These are phyloP conservation scores for Mastomys natalensis DNA, from an alignment of 2,113 vertebrate species.

Conservation along the genomic window DNA sequence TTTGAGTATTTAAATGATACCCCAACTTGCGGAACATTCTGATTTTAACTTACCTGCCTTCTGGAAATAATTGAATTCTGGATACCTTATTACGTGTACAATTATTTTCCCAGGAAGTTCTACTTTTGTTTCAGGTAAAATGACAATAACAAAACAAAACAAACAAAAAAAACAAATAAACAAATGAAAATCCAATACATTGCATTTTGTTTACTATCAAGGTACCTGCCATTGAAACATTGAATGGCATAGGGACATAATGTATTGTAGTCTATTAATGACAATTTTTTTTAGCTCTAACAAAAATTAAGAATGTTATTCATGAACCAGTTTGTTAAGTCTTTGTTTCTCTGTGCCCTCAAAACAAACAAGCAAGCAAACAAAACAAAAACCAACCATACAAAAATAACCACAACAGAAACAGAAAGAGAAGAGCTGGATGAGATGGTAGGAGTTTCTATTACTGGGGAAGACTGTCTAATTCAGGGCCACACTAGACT, in stretches of 20 bases:
- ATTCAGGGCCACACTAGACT: not conserved
- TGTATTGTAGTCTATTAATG: not conserved
- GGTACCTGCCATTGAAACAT: not conserved
- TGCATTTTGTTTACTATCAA: not conserved
- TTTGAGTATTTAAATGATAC: not conserved
- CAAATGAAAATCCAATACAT: not conserved
- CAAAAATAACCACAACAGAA: not conserved
- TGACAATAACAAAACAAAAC: not conserved
- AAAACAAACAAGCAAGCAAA: not conserved
- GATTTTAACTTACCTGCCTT: not conserved
- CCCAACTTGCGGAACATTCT: not conserved
- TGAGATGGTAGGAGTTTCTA: not conserved
- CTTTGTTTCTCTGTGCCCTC: not conserved
- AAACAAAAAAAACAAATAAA: not conserved
- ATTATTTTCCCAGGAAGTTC: not conserved
- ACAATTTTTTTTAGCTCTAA: not conserved
- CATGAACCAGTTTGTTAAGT: not conserved
- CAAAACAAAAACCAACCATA: not conserved
- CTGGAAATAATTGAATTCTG: not conserved
- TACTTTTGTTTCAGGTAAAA: not conserved
- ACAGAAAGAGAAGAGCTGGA: not conserved
- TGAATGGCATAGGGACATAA: not conserved
- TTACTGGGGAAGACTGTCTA: not conserved
- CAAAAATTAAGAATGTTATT: not conserved
- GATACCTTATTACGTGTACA: not conserved